Base-by-base conservation (phyloP, 2,113 vertebrate genomes). In the Silurus glanis region DNA sequence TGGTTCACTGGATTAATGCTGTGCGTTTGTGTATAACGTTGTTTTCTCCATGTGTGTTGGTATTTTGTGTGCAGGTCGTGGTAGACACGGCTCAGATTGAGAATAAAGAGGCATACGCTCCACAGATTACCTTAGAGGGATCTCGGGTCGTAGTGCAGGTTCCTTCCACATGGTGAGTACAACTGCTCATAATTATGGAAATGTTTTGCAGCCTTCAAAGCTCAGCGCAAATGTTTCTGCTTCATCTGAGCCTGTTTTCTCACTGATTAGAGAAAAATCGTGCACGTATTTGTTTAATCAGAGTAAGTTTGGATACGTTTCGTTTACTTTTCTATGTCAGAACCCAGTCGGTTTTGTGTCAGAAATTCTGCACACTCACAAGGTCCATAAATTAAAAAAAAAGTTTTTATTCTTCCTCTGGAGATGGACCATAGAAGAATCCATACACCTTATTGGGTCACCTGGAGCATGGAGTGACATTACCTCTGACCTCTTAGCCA, bases 71-170 rank as follows among this genome's bases (percentile, higher is more conserved):
- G 88, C 89, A 99, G 98, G 98, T 99, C 93, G 98, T 99, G 90
- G 98, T 99, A 82, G 98, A 99, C 90, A 99, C 98, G 0, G 98
- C 98, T 85, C 97, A 99, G 94, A 98, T 98, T 87, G 98, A 99
- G 94, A 99, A 99, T 92, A 98, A 98, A 93, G 98, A 99, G 94
- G 97, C 97, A 5, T 99, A 99, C 6, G 98, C 98, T 82, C 98
- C 98, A 58, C 98, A 99, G 90, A 99, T 99, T 91, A 97, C 96
- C 92, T 93, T 98, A 89, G 98, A 99, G 94, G 97, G 97, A 82
- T 96, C 96, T 88, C 97, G 94, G 91, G 95, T 99, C 53, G 95
- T 99, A 90, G 97, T 99, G 90, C 98, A 99, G 93, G 98, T 99
- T 88, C 98, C 98, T 1, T 99, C 98, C 80, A 99, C 98, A 87